These are phyloP conservation scores for Ophioninae sp. DNA, from an alignment of 2,888 invertebrate species.

Conservation along the genomic window DNA sequence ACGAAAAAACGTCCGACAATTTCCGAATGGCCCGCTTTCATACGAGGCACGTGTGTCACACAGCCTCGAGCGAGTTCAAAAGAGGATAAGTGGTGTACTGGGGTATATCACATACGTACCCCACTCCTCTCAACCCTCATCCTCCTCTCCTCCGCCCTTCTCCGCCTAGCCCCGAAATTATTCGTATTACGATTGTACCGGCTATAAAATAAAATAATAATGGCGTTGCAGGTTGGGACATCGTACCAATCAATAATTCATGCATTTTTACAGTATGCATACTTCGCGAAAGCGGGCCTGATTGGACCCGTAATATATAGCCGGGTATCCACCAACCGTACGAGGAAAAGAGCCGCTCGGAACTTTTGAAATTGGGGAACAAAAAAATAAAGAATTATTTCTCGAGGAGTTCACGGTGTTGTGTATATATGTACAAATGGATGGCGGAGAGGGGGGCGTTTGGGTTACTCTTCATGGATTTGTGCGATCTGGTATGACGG, in stretches of 20 bases:
- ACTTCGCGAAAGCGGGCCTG: slow-evolving; percentile 62
- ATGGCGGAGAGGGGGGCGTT: background rate
- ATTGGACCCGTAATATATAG: slow-evolving; percentile 63
- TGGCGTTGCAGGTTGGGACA: slow-evolving; percentile 53
- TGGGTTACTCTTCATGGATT: slow-evolving; percentile 28
- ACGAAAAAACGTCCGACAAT: slow-evolving; percentile 41
- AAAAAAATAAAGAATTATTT: slow-evolving; percentile 1
- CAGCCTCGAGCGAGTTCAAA: slow-evolving; percentile 4
- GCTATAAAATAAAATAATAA: slow-evolving; percentile 66
- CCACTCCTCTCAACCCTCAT: too few species aligned
- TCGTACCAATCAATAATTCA: slow-evolving; percentile 62
- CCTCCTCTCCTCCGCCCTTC: too few species aligned
- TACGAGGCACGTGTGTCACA: slow-evolving; percentile 24
- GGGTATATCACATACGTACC: slow-evolving; percentile 41
- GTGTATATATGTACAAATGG: background rate
- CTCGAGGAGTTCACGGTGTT: background rate
- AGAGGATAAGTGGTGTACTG: background rate
- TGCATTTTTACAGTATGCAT: slow-evolving; percentile 62
- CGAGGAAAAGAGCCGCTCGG: slow-evolving; percentile 28
- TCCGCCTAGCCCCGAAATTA: slow-evolving; percentile 48
- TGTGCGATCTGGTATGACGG: slow-evolving; percentile 41
- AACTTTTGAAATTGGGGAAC: slow-evolving; percentile 45
- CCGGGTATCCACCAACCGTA: slow-evolving; percentile 28
- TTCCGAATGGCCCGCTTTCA: slow-evolving; percentile 55
- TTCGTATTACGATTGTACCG: slow-evolving; percentile 64